Evolutionary conservation across 2,888 invertebrate species (phyloP), one percentile per base, ranked within the genome.

Genomic region (Xestia c-nigrum): DNA sequence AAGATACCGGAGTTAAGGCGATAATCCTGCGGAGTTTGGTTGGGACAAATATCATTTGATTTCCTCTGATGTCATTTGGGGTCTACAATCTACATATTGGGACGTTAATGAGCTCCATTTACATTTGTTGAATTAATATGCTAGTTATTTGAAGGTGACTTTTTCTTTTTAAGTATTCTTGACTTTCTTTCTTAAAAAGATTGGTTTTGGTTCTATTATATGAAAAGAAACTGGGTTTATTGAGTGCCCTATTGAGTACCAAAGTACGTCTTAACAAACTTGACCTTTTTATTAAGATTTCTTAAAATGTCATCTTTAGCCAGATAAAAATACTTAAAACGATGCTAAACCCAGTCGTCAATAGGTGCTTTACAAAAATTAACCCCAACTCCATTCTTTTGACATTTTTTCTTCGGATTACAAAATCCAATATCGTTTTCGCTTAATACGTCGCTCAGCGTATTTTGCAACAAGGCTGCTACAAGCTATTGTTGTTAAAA

Each of bases 401-500:
- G 0, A 47, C n/a, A 21, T 14, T 74, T 68, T 61, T 69, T 63
- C 59, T 63, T 65, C 19, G 43, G 67, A 69, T 76, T 75, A 55
- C 67, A 64, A 75, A 71, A 67, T 76, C 76, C 70, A 80, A 77
- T 74, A 79, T 81, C 78, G 75, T 70, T 84, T 84, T 76, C 83
- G 74, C 59, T 83, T 79, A 65, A 83, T 78, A 79, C 73, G 65
- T 84, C 72, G 72, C 73, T 79, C 76, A 80, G 55, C 68, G 78
- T 79, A 75, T 86, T 86, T 78, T 73, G 78, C 65, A 80, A 86
- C 76, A 85, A 77, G 74, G 61, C 65, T 80, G 74, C 55, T 77
- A 85, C 68, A 75, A 38, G 64, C 64, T 47, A 84, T 88, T 87
- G 84, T 85, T 88, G 83, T 83, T 84, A 84, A 81, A 76, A 85